Conservation (phyloP, 2,113 vertebrate genomes). For the Oreochromis tanganicae region DNA sequence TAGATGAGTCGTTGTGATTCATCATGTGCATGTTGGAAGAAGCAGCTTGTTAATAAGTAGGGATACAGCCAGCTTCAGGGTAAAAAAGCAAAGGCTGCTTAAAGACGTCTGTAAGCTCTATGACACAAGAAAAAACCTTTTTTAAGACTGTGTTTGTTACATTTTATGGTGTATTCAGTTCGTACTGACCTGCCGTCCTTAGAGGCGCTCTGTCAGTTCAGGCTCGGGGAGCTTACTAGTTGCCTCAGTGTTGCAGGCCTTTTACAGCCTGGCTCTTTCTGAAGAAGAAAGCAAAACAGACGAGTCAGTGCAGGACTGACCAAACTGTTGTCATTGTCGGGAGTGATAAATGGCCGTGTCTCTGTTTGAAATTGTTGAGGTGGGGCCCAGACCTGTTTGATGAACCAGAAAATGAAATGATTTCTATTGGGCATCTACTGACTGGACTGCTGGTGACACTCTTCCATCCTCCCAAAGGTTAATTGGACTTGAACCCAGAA, state of each 20-base stretch:
- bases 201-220: not conserved
- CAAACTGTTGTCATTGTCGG: conserved; percentile 72
- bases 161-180: not conserved
- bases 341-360: conserved; percentile 82
- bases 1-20: not conserved
- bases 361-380: conserved; percentile 86
- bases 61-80: too few species aligned
- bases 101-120: not conserved
- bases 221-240: not conserved
- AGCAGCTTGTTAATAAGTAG: too few species aligned
- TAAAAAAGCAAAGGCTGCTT: too few species aligned
- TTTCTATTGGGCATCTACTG: conserved; percentile 86
- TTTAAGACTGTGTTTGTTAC: too few species aligned
- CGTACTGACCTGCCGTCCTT: not conserved
- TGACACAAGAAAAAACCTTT: not conserved
- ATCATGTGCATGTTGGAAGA: not conserved
- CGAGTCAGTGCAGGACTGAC: not conserved
- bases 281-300: not conserved
- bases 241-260: not conserved
- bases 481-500: conserved; percentile 99
- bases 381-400: conserved; percentile 82
- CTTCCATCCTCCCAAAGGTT: conserved; percentile 86
- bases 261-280: not conserved
- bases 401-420: conserved; percentile 97
- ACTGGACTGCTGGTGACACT: conserved; percentile 86